Conservation (phyloP, 2,113 vertebrate genomes). For the Phrynocephalus versicolor region DNA sequence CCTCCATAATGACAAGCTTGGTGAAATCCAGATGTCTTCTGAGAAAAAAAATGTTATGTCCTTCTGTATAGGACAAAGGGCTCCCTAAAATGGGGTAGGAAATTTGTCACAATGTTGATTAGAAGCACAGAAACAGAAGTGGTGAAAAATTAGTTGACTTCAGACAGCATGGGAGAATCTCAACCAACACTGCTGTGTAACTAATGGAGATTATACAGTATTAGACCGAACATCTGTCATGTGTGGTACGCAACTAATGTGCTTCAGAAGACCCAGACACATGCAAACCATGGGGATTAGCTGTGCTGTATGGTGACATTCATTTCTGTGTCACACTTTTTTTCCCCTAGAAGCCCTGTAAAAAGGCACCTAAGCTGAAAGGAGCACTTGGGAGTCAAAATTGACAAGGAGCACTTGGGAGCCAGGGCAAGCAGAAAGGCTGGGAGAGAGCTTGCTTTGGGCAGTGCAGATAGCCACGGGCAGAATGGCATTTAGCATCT, state of each 20-base stretch:
- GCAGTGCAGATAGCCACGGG: not conserved
- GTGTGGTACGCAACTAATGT: not conserved
- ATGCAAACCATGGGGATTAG: not conserved
- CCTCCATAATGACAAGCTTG: not conserved
- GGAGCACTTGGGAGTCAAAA: not conserved
- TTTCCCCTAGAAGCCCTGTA: not conserved
- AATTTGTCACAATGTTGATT: no score
- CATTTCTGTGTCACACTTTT: not conserved
- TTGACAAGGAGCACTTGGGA: not conserved
- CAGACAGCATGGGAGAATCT: not conserved
- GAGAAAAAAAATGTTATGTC: no score
- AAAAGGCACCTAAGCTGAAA: conserved; percentile 3
- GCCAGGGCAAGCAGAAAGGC: not conserved
- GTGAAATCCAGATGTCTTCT: not conserved
- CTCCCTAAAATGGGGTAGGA: no score
- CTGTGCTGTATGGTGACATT: not conserved
- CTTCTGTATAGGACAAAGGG: no score
- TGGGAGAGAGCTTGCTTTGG: not conserved
- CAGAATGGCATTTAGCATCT: accelerated
- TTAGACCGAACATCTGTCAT: not conserved
- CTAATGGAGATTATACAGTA: not conserved
- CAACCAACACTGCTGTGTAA: not conserved
- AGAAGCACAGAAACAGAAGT: not conserved
- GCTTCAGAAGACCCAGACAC: no score
- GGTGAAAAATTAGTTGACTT: not conserved